These are phyloP conservation scores for Scaptomyza caliginosa DNA, from an alignment of 2,888 invertebrate genomes.

Conservation along the genomic window DNA sequence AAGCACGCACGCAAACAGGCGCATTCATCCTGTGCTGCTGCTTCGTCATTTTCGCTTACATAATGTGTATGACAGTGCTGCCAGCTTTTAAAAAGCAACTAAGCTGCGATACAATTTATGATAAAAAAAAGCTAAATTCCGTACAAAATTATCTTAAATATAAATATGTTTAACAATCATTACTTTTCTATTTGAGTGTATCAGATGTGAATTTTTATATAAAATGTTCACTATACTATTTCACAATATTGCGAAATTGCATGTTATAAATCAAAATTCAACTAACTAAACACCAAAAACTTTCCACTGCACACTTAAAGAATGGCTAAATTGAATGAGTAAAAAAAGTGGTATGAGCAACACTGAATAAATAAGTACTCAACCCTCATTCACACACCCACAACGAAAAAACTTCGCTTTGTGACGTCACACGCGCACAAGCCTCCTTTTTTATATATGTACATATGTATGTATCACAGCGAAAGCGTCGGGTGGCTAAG, in stretches of 20 bases:
- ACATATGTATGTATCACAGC: conserved; percentile 5
- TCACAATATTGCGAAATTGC: background rate
- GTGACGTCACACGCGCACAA: conserved; percentile 64
- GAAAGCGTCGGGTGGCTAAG: background rate
- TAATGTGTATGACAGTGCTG: conserved; percentile 32
- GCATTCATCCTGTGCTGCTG: conserved; percentile 49
- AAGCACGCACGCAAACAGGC: conserved; percentile 15
- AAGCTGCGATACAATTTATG: background rate
- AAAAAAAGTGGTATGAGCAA: background rate
- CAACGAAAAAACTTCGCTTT: conserved; percentile 13
- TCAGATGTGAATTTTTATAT: too few relatives aligned
- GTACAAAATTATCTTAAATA: background rate
- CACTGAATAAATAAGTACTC: background rate
- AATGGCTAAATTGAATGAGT: background rate
- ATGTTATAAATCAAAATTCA: background rate
- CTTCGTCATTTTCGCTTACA: conserved; percentile 39
- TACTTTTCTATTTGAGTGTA: too few relatives aligned
- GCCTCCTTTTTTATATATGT: conserved; percentile 31
- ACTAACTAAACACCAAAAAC: background rate
- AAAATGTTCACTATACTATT: too few relatives aligned
- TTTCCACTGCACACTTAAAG: background rate
- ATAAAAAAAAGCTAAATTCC: background rate
- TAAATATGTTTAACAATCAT: too few relatives aligned
- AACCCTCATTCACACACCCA: background rate
- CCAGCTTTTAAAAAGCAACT: background rate